phyloP scores from a whole-genome alignment of 2,888 invertebrate species.

The Brachypalpus laphriformis region DNA sequence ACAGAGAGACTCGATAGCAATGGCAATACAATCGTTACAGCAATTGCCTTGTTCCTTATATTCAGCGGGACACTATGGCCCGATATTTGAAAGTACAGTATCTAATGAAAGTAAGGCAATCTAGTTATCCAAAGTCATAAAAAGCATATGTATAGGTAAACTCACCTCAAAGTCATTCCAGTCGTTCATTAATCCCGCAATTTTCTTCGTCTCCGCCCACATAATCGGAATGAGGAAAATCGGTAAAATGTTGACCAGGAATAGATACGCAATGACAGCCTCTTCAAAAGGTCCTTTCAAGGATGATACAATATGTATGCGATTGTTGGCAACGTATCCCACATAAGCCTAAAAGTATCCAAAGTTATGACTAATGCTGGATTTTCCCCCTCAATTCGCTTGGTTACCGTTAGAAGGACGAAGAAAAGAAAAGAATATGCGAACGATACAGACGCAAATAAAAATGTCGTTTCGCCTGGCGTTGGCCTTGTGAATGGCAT shows the following conservation, averaged over 20 bases:
- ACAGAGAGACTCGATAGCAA: constrained; percentile 86
- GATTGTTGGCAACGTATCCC: constrained; percentile 86
- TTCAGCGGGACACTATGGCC: constrained; percentile 85
- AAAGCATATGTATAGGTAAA: constrained; percentile 41
- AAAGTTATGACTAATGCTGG: background rate
- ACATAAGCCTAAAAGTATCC: constrained; percentile 83
- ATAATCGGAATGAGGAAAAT: constrained; percentile 86
- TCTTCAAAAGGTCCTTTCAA: constrained; percentile 89
- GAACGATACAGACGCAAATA: constrained; percentile 84
- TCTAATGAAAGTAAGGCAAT: constrained; percentile 79
- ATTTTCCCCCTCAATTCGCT: no score
- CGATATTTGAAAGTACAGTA: constrained; percentile 86
- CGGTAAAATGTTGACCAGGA: constrained; percentile 88
- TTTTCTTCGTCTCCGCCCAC: constrained; percentile 88
- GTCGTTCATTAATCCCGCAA: constrained; percentile 84
- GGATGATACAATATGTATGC: constrained; percentile 85
- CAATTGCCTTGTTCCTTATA: constrained; percentile 85
- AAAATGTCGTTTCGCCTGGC: constrained; percentile 83
- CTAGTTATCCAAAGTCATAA: background rate
- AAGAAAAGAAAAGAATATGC: constrained; percentile 85
- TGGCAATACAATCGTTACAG: constrained; percentile 85
- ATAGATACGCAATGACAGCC: constrained; percentile 89
- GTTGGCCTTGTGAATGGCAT: constrained; percentile 85
- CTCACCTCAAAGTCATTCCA: constrained; percentile 88
- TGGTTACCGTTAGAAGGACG: constrained; percentile 82